Base-by-base conservation (phyloP, 2,888 invertebrate genomes). In the Macrophya annulata region DNA sequence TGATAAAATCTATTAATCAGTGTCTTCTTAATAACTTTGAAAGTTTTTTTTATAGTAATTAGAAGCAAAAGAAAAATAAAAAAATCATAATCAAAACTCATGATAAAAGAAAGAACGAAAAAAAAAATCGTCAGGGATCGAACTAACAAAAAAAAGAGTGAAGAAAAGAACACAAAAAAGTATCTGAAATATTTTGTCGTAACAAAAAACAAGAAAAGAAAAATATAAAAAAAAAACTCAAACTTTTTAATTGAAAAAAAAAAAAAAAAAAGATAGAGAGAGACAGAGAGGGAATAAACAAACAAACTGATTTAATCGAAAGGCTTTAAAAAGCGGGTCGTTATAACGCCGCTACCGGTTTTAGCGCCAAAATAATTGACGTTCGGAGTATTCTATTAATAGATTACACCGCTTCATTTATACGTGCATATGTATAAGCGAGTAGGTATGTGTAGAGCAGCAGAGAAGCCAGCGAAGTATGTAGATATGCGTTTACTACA, bases 331-430 rank as follows among this genome's bases (percentile, higher is more conserved):
- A n/a, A 55, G 55, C 5, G n/a, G 8, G n/a, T 55, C 55, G 55
- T 55, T 55, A 55, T 55, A 37, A 68, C 68, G 37, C 37, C 15
- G 68, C 68, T 17, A 17, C n/a, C 12, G 10, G 62, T 59, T 83
- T 83, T 83, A 83, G 68, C 83, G 83, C 83, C 83, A 83, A 83
- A 83, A 68, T 71, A 83, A 83, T 83, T 83, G 83, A 83, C 83
- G 71, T 65, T 81, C 83, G 68, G 68, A 71, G 71, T 68, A 65
- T 68, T 81, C 81, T 81, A 81, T 81, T 43, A 62, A 81, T 81
- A 81, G 81, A 81, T 25, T 25, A 9, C 43, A n/a, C 45, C 21
- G 40, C 81, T 45, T 21, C 62, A 40, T 31, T n/a, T 81, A n/a
- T 17, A n/a, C 62, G 17, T 77, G 37, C 10, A 37, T 25, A 25